These are phyloP conservation scores for Bellardia pandia DNA, from an alignment of 2,888 invertebrate species.

Conservation along the genomic window DNA sequence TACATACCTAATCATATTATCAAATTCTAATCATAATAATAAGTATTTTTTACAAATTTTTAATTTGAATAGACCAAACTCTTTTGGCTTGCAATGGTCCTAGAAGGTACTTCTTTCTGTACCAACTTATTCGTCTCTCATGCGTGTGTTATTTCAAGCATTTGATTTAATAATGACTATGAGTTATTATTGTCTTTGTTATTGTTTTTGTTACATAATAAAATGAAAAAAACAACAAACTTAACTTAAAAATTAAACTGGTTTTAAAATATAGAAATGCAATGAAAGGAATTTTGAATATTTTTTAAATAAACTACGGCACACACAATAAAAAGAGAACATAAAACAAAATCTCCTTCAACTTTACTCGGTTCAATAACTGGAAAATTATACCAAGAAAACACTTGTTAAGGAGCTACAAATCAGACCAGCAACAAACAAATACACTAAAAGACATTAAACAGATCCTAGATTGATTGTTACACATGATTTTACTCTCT, in stretches of 20 bases:
- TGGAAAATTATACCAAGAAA: conserved; percentile 47
- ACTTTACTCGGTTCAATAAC: conserved; percentile 38
- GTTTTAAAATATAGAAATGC: conserved; percentile 51
- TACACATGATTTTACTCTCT: conserved; percentile 13
- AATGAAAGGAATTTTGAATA: conserved; percentile 37
- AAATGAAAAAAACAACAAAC: neutral
- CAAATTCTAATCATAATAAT: no score
- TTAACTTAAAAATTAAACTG: conserved; percentile 42
- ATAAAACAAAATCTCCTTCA: conserved; percentile 9
- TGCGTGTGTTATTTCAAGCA: conserved; percentile 26
- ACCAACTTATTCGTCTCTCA: neutral
- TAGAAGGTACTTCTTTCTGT: neutral
- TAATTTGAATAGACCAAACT: no score
- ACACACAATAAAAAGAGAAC: neutral
- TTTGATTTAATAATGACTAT: conserved; percentile 47
- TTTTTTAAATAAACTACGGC: conserved; percentile 41
- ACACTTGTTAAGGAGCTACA: conserved; percentile 49
- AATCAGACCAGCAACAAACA: conserved; percentile 10
- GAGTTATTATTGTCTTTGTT: conserved; percentile 5
- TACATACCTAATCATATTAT: no score
- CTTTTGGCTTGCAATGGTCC: neutral
- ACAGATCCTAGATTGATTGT: conserved; percentile 55
- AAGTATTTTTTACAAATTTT: no score
- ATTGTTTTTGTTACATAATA: conserved; percentile 59
- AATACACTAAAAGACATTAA: neutral